Base-by-base conservation (phyloP, 2,113 vertebrate species). In the Indri indri region DNA sequence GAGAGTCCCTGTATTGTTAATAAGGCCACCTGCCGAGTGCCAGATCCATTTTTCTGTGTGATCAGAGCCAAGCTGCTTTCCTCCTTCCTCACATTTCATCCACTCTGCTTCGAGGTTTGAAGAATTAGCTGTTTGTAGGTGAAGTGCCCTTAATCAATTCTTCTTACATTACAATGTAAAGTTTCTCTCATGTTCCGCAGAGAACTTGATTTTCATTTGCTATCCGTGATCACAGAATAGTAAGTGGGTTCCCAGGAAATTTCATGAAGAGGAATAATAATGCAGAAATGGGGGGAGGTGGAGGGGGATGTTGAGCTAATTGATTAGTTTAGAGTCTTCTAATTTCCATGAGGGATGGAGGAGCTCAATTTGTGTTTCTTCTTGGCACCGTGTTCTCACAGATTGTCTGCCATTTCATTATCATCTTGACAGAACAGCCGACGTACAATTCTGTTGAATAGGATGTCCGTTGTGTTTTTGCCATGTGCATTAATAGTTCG, bases 131-230 rank as follows among this genome's bases (percentile, higher is more conserved):
- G 57, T 84, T 92, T 25, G 0, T 12, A 87, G 94, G 90, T 97
- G 68, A 98, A 98, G 97, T 96, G 93, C 87, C 90, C 93, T 96
- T 98, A 97, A 98, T 98, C 98, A 97, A 87, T n/a, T 86, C 87
- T 3, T 85, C 93, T 93, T 57, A 57, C 83, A 92, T 98, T 77
- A 90, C 91, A 94, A 37, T 85, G 87, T 50, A 71, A 89, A 82
- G 97, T 94, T 95, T 88, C 93, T 71, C 86, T 81, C 40, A 0
- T 65, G n/a, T 96, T 96, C 95, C 2, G n/a, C 74, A 73, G 97
- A 97, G 96, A 83, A 73, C 81, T 96, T 97, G 96, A 96, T 97
- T 97, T 97, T 91, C 97, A 85, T 91, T 93, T 91, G 71, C 22
- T 81, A 14, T 37, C 95, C 59, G 2, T 2, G 91, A 95, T 95